phyloP scores from a whole-genome alignment of 2,888 invertebrate species.

The Spodoptera exigua region DNA sequence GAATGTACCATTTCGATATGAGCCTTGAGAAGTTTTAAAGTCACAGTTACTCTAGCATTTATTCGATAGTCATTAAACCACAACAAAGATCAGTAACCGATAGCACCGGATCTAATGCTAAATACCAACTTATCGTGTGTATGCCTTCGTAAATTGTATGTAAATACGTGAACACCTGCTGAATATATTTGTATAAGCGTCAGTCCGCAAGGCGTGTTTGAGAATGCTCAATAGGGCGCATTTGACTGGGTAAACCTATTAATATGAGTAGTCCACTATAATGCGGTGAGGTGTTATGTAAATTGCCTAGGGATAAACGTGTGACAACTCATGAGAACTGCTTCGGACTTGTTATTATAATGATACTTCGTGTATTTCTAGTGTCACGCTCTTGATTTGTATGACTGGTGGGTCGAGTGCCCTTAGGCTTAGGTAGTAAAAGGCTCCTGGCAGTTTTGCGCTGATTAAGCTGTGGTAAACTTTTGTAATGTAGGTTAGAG shows the following conservation, averaged over 20 bases:
- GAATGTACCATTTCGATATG: no score
- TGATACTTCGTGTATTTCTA: conserved; percentile 39
- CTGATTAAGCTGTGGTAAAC: no score
- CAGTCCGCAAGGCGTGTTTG: conserved; percentile 77
- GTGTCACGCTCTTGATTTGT: conserved; percentile 18
- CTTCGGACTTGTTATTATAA: conserved; percentile 50
- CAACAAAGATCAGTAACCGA: conserved; percentile 64
- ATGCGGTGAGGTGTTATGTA: conserved; percentile 79
- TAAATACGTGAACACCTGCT: conserved; percentile 88
- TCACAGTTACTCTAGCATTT: conserved; percentile 10
- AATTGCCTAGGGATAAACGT: conserved; percentile 67
- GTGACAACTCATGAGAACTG: conserved; percentile 65
- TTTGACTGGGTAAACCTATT: conserved; percentile 85
- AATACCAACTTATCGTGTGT: conserved; percentile 77
- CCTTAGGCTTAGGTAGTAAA: neutral
- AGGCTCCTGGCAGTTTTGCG: no score
- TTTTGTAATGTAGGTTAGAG: no score
- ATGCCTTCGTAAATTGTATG: conserved; percentile 86
- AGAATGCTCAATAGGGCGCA: conserved; percentile 81
- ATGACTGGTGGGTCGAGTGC: conserved; percentile 7
- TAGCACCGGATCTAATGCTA: conserved; percentile 76
- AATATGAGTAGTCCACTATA: conserved; percentile 75
- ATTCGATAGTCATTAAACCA: conserved; percentile 33
- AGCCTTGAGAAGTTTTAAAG: neutral
- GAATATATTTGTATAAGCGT: conserved; percentile 84